Evolutionary conservation across 2,113 vertebrate species (phyloP).

Genomic region (Danionella cerebrum): DNA sequence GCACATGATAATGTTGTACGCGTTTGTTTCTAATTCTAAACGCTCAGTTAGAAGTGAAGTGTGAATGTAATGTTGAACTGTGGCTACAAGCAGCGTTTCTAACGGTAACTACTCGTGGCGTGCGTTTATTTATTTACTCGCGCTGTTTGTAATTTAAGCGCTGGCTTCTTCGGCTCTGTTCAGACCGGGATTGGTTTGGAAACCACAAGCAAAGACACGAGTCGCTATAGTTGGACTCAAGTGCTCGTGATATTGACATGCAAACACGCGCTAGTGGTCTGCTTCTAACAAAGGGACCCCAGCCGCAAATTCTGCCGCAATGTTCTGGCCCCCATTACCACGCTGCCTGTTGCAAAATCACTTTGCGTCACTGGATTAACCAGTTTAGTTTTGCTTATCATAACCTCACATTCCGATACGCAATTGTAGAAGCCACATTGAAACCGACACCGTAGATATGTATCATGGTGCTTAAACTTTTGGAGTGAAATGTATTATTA

Average conservation of each 20-base stretch:
- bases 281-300: not conserved
- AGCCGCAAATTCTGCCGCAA: constrained; percentile 6
- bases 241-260: not conserved
- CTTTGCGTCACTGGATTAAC: not conserved
- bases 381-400: not conserved
- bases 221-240: not conserved
- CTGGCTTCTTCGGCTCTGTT: not conserved
- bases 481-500: too few relatives aligned
- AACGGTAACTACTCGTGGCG: not conserved
- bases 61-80: not conserved
- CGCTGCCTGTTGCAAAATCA: not conserved
- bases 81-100: not conserved
- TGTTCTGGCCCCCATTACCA: not conserved
- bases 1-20: too few relatives aligned
- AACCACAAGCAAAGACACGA: not conserved
- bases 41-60: too few relatives aligned
- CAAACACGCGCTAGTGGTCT: not conserved
- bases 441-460: too few relatives aligned
- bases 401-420: not conserved
- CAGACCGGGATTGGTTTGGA: not conserved
- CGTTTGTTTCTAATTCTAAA: not conserved
- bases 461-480: too few relatives aligned
- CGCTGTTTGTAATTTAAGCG: not conserved
- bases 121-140: not conserved
- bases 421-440: not conserved